Conservation (phyloP, 2,888 invertebrate species). For the Tenthredo livida region DNA sequence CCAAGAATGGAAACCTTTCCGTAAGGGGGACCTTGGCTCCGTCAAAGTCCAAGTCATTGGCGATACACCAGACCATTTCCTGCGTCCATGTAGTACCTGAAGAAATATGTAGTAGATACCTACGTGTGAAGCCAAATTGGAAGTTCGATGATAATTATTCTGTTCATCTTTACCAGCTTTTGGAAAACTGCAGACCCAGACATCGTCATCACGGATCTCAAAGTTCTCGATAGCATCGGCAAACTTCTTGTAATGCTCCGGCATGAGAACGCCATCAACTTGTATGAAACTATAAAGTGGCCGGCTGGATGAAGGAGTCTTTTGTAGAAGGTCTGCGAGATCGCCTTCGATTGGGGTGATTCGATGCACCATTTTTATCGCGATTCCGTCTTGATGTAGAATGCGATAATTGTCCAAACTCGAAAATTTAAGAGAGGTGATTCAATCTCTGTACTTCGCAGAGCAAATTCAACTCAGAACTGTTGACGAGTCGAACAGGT, state of each 20-base stretch:
- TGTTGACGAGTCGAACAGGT: background rate
- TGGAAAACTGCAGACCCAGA: conserved; percentile 79
- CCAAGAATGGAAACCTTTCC: conserved; percentile 86
- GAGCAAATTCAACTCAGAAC: background rate
- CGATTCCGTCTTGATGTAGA: background rate
- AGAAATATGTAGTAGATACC: conserved; percentile 56
- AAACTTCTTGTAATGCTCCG: conserved; percentile 71
- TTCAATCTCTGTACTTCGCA: background rate
- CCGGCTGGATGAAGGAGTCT: background rate
- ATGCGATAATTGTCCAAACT: background rate
- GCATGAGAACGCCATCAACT: conserved; percentile 70
- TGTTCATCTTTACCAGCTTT: conserved; percentile 77
- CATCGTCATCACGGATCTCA: conserved; percentile 76
- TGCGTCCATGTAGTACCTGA: conserved; percentile 89
- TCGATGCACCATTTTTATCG: conserved; percentile 51
- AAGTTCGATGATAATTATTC: background rate
- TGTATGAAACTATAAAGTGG: conserved; percentile 62
- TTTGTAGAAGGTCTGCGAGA: conserved; percentile 62
- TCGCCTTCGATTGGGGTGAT: conserved; percentile 54
- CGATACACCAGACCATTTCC: conserved; percentile 87
- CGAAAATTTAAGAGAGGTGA: background rate
- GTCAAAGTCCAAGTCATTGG: conserved; percentile 82
- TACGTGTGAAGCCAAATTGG: background rate
- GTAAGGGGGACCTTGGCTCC: conserved; percentile 80
- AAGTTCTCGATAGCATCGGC: conserved; percentile 73